These are phyloP conservation scores for Ictalurus punctatus DNA, from an alignment of 2,113 vertebrate species.

Conservation along the genomic window DNA sequence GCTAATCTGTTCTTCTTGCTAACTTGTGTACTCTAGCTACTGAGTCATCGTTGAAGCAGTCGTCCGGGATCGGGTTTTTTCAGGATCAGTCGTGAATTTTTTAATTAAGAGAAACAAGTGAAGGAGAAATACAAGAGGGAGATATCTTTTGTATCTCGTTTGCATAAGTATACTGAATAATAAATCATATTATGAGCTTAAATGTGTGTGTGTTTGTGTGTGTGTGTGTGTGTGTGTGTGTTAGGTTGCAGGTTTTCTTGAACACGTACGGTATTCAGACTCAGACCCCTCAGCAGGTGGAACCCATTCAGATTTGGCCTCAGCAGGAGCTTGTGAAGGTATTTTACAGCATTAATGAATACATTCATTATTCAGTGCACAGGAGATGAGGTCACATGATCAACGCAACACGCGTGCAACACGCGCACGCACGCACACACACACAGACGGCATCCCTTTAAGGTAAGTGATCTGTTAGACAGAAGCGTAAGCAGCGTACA, in stretches of 20 bases:
- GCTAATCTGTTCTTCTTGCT: not conserved
- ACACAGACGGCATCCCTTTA: not conserved
- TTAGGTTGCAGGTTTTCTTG: slow-evolving; percentile 93
- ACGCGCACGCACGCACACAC: not conserved
- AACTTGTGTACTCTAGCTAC: not conserved
- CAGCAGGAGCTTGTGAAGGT: slow-evolving; percentile 98
- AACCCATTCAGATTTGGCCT: slow-evolving; percentile 98
- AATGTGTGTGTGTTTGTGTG: slow-evolving; percentile 11
- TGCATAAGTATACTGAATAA: not conserved
- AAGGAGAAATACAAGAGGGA: no score
- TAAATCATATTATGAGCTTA: not conserved
- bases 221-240: slow-evolving; percentile 41
- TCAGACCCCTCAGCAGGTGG: slow-evolving; percentile 96
- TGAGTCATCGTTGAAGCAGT: not conserved
- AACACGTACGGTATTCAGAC: slow-evolving; percentile 98
- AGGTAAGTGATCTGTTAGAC: not conserved
- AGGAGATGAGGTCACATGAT: not conserved
- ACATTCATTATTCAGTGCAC: not conserved
- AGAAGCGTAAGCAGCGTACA: not conserved
- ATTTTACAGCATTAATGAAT: slow-evolving; percentile 38
- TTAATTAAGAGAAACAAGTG: not conserved
- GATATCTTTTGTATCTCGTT: not conserved
- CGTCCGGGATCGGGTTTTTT: not conserved
- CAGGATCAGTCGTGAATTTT: not conserved
- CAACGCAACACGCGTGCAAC: not conserved